Evolutionary conservation across 2,888 invertebrate species (phyloP).

Genomic region (Palloptera scutellata): DNA sequence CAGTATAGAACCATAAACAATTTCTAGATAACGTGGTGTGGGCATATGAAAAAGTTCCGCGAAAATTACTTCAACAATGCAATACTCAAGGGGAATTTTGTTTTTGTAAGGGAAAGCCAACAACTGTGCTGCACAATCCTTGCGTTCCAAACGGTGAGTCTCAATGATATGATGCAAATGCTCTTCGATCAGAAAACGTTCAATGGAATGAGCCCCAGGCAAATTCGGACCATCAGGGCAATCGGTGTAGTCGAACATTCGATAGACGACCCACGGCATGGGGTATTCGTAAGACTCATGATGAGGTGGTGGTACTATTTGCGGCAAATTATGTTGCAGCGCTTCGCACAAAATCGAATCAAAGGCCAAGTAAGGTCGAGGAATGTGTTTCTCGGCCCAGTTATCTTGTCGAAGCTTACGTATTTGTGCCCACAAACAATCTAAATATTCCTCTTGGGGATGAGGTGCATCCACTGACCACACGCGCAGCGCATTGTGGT

Average conservation of each 20-base stretch:
- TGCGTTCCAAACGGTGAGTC: constrained; percentile 85
- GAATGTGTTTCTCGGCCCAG: constrained; percentile 97
- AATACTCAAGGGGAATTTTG: constrained; percentile 96
- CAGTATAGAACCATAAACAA: constrained; percentile 92
- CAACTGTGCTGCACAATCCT: constrained; percentile 93
- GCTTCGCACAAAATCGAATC: constrained; percentile 96
- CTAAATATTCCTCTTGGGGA: constrained; percentile 95
- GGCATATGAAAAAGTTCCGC: constrained; percentile 94
- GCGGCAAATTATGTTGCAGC: constrained; percentile 92
- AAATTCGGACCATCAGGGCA: constrained; percentile 92
- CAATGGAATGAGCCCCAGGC: constrained; percentile 96
- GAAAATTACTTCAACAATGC: constrained; percentile 97
- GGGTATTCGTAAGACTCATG: constrained; percentile 91
- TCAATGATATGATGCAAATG: constrained; percentile 94
- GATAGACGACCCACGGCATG: constrained; percentile 92
- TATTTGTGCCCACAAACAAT: constrained; percentile 95
- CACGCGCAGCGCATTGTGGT: constrained; percentile 90
- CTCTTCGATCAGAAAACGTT: constrained; percentile 96
- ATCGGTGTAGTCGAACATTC: constrained; percentile 99
- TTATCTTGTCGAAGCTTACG: constrained; percentile 90
- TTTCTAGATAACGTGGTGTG: constrained; percentile 85
- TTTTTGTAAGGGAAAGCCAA: constrained; percentile 91
- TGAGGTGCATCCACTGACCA: constrained; percentile 96
- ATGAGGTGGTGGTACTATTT: constrained; percentile 91
- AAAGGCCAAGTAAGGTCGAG: constrained; percentile 93